Conservation (phyloP, 2,888 invertebrate species). For the Limnephilus auricula region DNA sequence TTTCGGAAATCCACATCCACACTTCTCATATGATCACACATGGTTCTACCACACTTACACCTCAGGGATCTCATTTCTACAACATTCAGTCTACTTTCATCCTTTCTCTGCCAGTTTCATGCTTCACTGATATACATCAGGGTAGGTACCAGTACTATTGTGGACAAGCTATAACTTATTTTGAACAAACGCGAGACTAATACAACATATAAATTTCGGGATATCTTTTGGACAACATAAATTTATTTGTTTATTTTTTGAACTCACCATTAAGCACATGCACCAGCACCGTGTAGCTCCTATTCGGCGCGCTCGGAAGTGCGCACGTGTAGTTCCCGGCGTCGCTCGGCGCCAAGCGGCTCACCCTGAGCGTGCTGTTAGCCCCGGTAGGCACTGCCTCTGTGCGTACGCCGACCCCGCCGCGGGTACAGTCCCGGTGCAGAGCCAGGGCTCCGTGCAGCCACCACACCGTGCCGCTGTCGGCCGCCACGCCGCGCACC, state of each 20-base stretch:
- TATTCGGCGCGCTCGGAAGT: conserved; percentile 72
- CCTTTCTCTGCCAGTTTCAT: too few relatives aligned
- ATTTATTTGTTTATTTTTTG: background rate
- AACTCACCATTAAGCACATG: conserved; percentile 77
- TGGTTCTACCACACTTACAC: too few relatives aligned
- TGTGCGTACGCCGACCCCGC: conserved; percentile 73
- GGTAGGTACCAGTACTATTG: too few relatives aligned
- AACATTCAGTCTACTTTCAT: too few relatives aligned
- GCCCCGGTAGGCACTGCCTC: conserved; percentile 70
- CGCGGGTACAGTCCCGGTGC: conserved; percentile 76
- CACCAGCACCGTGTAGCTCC: conserved; percentile 74
- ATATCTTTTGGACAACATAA: too few relatives aligned
- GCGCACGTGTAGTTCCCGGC: conserved; percentile 77
- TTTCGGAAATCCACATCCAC: too few relatives aligned
- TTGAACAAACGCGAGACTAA: too few relatives aligned
- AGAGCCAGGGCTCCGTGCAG: conserved; percentile 75
- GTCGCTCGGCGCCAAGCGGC: conserved; percentile 73
- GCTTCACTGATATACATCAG: too few relatives aligned
- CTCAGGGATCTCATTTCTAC: too few relatives aligned
- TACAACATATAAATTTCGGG: too few relatives aligned
- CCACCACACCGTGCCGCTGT: conserved; percentile 76
- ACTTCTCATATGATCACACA: too few relatives aligned
- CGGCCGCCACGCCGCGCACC: conserved; percentile 69
- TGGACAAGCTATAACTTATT: too few relatives aligned
- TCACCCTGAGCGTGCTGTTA: conserved; percentile 75